These are phyloP conservation scores for Eilema sororculum DNA, from an alignment of 2,888 invertebrate species.

Conservation along the genomic window DNA sequence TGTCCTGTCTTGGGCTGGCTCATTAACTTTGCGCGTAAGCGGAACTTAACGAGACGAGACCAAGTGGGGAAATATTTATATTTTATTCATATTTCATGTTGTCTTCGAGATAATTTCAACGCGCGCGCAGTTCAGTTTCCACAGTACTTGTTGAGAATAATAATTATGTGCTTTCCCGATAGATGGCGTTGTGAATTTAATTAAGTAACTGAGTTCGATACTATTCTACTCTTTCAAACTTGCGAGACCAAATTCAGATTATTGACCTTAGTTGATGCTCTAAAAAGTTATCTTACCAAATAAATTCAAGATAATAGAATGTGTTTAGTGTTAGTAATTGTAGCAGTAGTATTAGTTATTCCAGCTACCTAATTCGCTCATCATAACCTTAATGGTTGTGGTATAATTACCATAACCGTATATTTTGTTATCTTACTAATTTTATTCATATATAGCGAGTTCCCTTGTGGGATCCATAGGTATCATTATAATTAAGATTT, in stretches of 20 bases:
- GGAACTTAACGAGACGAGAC: slow-evolving; percentile 59
- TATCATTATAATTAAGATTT: neutral
- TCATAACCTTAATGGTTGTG: slow-evolving; percentile 12
- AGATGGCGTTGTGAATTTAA: slow-evolving; percentile 41
- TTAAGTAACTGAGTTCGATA: slow-evolving; percentile 33
- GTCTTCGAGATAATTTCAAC: slow-evolving; percentile 51
- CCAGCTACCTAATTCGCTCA: neutral
- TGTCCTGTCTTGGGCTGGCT: slow-evolving; percentile 61
- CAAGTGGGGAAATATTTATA: slow-evolving; percentile 53
- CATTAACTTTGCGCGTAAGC: slow-evolving; percentile 71
- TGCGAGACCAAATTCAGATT: neutral
- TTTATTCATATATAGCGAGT: slow-evolving; percentile 2
- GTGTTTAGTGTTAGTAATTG: neutral
- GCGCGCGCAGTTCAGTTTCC: slow-evolving; percentile 42
- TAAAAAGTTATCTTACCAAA: neutral
- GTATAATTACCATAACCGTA: slow-evolving; percentile 9
- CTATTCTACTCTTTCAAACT: neutral
- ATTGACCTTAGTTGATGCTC: neutral
- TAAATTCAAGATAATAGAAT: neutral
- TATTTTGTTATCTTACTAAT: neutral
- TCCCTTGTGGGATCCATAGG: slow-evolving; percentile 4
- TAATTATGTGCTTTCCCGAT: slow-evolving; percentile 39
- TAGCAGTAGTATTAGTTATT: slow-evolving; percentile 1
- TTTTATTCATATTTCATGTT: slow-evolving; percentile 60
- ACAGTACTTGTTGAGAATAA: slow-evolving; percentile 46